Base-by-base conservation (phyloP, 2,888 invertebrate species). In the Drosophila kuntzei region DNA sequence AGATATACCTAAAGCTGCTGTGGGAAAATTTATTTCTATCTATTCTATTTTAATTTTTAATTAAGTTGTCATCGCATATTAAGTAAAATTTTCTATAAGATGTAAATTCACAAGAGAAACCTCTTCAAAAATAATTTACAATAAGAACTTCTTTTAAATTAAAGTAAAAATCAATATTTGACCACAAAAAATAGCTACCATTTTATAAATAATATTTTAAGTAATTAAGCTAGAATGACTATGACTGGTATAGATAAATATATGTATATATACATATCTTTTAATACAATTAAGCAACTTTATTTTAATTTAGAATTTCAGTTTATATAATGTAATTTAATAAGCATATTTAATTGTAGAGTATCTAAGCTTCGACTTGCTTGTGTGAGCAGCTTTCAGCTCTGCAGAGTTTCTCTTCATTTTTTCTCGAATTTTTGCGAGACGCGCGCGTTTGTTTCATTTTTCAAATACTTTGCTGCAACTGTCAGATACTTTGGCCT, bases 381-480 rank as follows among this genome's bases (percentile, higher is more conserved):
- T 6, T 46, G 2, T 1, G 6, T 4, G n/a, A n/a, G n/a, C n/a
- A n/a, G 12, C 20, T 29, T 3, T 11, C 6, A 22, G 14, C 29
- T 49, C 22, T 25, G 37, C 32, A 44, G 2, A 18, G 9, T 22
- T 18, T 36, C 16, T 54, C 29, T 44, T 54, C 41, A 7, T 55
- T 34, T 41, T 62, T 51, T 59, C 55, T 66, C 37, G 60, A 46
- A 64, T 70, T 63, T 77, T 58, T 73, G 62, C 59, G 27, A 74
- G 61, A 72, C 29, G 43, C 61, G 66, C 59, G 55, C 72, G 70
- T 59, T 82, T 86, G 76, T 70, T 82, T 82, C 82, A 85, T 82
- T 82, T 82, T 87, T 87, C 82, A 82, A 82, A 82, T 87, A 85
- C 68, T 79, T 79, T 69, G 80, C 88, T 79, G 83, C 82, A 83